phyloP scores from a whole-genome alignment of 2,797 vertebrate species.

The Cyclopterus lumpus region DNA sequence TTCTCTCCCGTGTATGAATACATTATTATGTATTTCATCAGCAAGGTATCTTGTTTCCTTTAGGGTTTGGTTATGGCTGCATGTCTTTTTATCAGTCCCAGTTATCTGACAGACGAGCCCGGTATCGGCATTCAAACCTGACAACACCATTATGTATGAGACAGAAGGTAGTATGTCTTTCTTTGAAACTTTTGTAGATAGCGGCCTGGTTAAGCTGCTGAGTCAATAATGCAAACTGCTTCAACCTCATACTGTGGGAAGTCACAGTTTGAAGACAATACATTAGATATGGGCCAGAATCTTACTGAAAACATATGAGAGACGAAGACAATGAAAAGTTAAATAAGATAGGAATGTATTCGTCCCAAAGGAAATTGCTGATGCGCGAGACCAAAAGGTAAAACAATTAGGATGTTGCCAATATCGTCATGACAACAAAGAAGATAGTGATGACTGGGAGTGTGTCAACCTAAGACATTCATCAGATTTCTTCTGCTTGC shows the following conservation, averaged over 20 bases:
- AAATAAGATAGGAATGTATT: background rate
- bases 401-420: background rate
- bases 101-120: conserved; percentile 43
- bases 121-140: conserved; percentile 26
- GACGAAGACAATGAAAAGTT: background rate
- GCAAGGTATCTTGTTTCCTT: conserved; percentile 26
- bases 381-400: background rate
- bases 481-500: conserved; percentile 43
- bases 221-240: conserved; percentile 19
- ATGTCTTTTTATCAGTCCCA: conserved; percentile 21
- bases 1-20: background rate
- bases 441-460: conserved; percentile 2
- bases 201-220: conserved; percentile 10
- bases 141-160: conserved; percentile 35
- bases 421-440: conserved; percentile 6
- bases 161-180: conserved; percentile 12
- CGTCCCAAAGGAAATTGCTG: background rate
- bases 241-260: conserved; percentile 11
- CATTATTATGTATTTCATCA: conserved; percentile 26
- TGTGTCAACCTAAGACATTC: conserved; percentile 16
- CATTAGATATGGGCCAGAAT: conserved; percentile 35
- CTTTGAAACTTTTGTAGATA: conserved; percentile 21
- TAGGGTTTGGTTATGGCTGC: conserved; percentile 28
- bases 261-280: conserved; percentile 34
- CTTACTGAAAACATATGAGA: conserved; percentile 38